Conservation (phyloP, 2,113 vertebrate species). For the Tenebrosternarchus preto region DNA sequence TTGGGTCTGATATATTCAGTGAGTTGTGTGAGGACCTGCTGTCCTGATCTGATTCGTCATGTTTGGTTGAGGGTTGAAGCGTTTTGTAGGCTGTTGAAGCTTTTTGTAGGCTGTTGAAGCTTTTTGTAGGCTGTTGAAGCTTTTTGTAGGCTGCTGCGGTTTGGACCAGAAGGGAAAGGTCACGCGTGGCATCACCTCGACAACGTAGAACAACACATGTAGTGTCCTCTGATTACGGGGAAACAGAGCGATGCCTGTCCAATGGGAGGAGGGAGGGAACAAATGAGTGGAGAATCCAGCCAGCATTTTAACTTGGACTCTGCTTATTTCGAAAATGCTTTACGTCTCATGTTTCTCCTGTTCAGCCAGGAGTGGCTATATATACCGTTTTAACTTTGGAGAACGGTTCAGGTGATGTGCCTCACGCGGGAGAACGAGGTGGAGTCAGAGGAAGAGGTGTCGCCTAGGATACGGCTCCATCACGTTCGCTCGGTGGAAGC, state of each 20-base stretch:
- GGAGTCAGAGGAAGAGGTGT: background rate
- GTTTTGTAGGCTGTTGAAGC: too few species aligned
- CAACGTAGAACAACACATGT: slow-evolving; percentile 21
- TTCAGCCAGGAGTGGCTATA: slow-evolving; percentile 12
- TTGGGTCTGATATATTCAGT: too few species aligned
- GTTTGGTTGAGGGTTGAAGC: too few species aligned
- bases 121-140: background rate
- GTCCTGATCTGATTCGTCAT: too few species aligned
- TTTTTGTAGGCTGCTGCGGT: background rate
- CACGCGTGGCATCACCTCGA: slow-evolving; percentile 27
- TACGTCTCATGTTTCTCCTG: slow-evolving; percentile 6
- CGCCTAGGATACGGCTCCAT: background rate
- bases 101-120: too few species aligned
- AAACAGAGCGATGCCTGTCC: slow-evolving; percentile 2
- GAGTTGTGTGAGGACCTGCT: too few species aligned
- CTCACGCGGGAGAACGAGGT: background rate
- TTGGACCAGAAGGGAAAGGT: slow-evolving; percentile 33
- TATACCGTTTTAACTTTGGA: background rate
- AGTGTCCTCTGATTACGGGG: slow-evolving; percentile 15
- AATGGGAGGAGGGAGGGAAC: background rate
- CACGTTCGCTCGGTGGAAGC: slow-evolving; percentile 15
- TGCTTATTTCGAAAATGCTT: background rate
- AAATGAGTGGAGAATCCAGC: background rate
- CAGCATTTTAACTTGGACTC: background rate
- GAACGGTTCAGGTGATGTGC: background rate